Evolutionary conservation across 2,113 vertebrate genomes (phyloP).

Genomic region (Coregonus clupeaformis): DNA sequence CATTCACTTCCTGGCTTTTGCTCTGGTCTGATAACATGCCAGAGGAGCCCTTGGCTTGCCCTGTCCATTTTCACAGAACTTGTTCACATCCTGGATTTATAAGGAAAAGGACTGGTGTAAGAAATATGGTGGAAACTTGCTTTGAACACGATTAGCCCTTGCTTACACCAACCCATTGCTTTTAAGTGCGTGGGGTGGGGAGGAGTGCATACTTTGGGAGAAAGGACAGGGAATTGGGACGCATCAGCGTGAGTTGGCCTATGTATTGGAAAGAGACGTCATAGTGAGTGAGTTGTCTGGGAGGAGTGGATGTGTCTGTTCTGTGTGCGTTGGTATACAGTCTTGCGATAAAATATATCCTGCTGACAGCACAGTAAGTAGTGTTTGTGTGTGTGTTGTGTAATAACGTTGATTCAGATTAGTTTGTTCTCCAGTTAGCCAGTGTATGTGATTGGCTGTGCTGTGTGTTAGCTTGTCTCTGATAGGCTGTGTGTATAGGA

Average conservation of each 20-base stretch:
- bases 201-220: not conserved
- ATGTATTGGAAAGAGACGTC: not conserved
- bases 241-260: not conserved
- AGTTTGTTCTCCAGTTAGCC: not conserved
- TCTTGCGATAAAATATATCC: too few species aligned
- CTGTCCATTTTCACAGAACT: not conserved
- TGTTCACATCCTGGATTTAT: not conserved
- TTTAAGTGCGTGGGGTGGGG: too few species aligned
- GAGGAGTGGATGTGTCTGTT: constrained; percentile 16
- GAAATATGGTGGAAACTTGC: too few species aligned
- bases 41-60: not conserved
- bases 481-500: not conserved
- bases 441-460: not conserved
- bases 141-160: too few species aligned
- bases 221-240: not conserved
- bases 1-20: constrained; percentile 39
- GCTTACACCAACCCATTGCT: too few species aligned
- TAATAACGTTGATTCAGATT: not conserved
- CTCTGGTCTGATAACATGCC: not conserved
- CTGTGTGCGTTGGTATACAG: constrained; percentile 1
- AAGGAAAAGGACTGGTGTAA: too few species aligned
- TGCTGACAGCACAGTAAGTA: not conserved
- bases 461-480: not conserved
- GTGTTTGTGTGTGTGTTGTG: constrained; percentile 18
- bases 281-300: not conserved